Conservation (phyloP, 64 coral and sea anemone species). For the Hydrozoanthus tunicans region DNA sequence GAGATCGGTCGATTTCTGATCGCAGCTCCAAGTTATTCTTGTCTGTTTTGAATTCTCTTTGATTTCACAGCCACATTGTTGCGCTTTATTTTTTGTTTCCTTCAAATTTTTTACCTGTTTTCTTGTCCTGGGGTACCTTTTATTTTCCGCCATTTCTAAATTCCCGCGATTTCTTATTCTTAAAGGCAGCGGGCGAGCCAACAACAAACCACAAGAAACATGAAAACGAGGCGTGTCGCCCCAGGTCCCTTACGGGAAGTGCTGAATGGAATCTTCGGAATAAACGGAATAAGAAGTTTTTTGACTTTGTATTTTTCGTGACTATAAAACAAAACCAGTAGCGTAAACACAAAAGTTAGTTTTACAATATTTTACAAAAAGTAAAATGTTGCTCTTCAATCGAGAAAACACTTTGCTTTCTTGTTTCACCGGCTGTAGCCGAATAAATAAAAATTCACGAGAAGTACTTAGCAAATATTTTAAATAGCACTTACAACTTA, state of each 20-base stretch:
- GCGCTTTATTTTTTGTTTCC: not conserved
- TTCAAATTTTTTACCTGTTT: constrained; percentile 16
- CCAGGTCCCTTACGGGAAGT: not conserved
- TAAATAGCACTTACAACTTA: too few species aligned
- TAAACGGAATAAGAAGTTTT: too few species aligned
- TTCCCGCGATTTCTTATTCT: constrained; percentile 39
- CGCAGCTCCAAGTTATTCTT: constrained; percentile 29
- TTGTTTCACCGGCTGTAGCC: too few species aligned
- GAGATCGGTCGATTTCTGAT: constrained; percentile 56
- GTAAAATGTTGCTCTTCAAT: too few species aligned
- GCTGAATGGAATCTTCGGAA: too few species aligned
- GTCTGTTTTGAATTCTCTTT: not conserved
- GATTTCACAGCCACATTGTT: not conserved
- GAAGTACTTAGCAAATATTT: too few species aligned
- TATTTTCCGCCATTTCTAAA: constrained; percentile 57
- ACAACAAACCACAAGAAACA: constrained; percentile 33
- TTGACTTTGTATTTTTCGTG: too few species aligned
- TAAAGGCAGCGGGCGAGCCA: constrained; percentile 15
- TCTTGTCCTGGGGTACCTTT: not conserved
- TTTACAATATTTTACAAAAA: too few species aligned
- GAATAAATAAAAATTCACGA: too few species aligned
- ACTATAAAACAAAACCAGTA: too few species aligned
- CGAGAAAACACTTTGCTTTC: too few species aligned
- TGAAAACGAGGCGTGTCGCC: constrained; percentile 24
- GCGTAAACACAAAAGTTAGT: too few species aligned